Conservation (phyloP, 92 coral and sea anemone genomes). For the Chrysogorgia sp. region DNA sequence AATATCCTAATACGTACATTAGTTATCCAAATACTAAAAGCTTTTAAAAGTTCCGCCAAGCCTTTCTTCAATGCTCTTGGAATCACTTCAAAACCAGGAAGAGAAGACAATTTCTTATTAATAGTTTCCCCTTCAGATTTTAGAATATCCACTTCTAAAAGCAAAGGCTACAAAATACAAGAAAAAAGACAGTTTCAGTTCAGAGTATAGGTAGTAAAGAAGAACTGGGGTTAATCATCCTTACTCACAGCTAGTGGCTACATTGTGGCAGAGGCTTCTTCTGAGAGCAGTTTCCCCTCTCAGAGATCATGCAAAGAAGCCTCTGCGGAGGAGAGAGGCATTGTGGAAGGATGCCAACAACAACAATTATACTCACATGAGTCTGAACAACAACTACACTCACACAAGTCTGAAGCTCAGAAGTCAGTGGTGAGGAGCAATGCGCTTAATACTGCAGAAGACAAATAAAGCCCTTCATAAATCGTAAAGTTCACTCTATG, state of each 20-base stretch:
- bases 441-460: no score
- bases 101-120: not conserved
- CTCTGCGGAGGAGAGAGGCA: no score
- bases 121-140: constrained; percentile 1
- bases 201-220: not conserved
- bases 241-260: no score
- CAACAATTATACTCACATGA: no score
- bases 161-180: constrained; percentile 2
- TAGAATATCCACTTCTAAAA: constrained; percentile 14
- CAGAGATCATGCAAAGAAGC: no score
- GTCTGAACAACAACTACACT: no score
- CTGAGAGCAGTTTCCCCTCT: not conserved
- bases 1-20: constrained; percentile 6
- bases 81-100: constrained; percentile 6
- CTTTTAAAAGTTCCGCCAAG: not conserved
- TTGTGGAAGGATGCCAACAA: no score
- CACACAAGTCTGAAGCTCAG: no score
- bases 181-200: not conserved
- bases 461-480: no score
- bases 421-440: no score
- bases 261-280: no score
- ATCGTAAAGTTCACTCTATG: no score
- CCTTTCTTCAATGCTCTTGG: not conserved
- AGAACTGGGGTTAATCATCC: not conserved
- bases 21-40: constrained; percentile 14